Base-by-base conservation (phyloP, 2,888 invertebrate genomes). In the Linyphia triangularis region DNA sequence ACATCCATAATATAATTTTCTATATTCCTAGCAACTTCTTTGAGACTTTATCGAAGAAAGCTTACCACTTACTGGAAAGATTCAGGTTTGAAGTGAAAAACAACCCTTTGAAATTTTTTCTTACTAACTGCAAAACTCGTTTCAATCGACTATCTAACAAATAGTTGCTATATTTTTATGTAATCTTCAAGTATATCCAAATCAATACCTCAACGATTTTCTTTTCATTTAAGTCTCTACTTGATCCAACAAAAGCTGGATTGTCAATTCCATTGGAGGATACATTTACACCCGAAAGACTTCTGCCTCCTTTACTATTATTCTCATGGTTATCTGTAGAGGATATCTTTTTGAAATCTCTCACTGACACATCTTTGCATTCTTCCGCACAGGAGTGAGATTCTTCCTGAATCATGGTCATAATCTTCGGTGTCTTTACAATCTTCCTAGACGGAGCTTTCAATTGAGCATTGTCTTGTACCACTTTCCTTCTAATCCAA, bases 401-500 rank as follows among this genome's bases (percentile, higher is more conserved):
- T 24, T 67, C 78, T 19, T 79, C 78, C 22, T 67, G 51, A 0
- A 79, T 79, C 10, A 26, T 51, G n/a, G 78, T 22, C 51, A 65
- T 79, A 4, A 6, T 10, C 10, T 79, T 65, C 5, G 78, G 19
- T 0, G 28, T 28, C 16, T 79, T 65, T 1, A 30, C n/a, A 5
- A 67, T 19, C 28, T 30, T 79, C 19, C 43, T 67, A 0, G 65
- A 30, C 0, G 33, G 19, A 9, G n/a, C 19, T 5, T 26, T n/a
- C 13, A 19, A 7, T 19, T n/a, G 13, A 6, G 1, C 9, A 40
- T 28, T 19, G 16, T 43, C 24, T 6, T 40, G 37, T 37, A 37
- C 40, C n/a, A 22, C 6, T 1, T 43, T 51, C 4, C 30, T 63
- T 33, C 63, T 67, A n/a, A 85, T 79, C 88, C 88, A 88, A 7